Conservation (phyloP, 2,888 invertebrate species). For the Spisula subtruncata region DNA sequence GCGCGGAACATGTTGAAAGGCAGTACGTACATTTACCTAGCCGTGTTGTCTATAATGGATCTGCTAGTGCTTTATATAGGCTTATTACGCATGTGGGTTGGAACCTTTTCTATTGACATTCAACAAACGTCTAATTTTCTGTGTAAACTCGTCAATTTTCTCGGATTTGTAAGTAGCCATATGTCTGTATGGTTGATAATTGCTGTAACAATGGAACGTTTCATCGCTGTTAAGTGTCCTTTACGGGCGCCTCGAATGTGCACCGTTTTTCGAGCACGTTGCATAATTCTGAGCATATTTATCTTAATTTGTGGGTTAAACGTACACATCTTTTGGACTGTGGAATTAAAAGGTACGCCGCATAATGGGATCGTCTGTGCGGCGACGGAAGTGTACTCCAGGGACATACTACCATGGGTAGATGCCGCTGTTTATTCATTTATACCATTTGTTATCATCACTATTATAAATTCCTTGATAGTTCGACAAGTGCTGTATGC, state of each 20-base stretch:
- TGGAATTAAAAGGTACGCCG: constrained; percentile 70
- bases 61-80: constrained; percentile 86
- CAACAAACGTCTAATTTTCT: constrained; percentile 79
- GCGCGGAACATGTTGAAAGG: constrained; percentile 84
- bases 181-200: constrained; percentile 87
- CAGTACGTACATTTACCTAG: constrained; percentile 86
- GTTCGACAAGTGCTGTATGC: constrained; percentile 83
- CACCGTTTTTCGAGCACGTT: constrained; percentile 72
- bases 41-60: constrained; percentile 85
- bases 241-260: constrained; percentile 84
- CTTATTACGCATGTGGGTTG: constrained; percentile 85
- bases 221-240: constrained; percentile 86
- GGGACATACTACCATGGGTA: constrained; percentile 86
- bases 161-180: constrained; percentile 85
- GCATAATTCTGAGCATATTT: constrained; percentile 79
- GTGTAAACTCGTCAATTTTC: constrained; percentile 83
- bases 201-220: constrained; percentile 86
- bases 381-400: constrained; percentile 71
- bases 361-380: constrained; percentile 71
- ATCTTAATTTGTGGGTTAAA: constrained; percentile 81
- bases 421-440: constrained; percentile 86
- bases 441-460: constrained; percentile 84
- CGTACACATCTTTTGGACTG: constrained; percentile 85
- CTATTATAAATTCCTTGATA: constrained; percentile 84
- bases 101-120: constrained; percentile 82